Conservation (phyloP, 2,113 vertebrate genomes). For the Noctilio leporinus region DNA sequence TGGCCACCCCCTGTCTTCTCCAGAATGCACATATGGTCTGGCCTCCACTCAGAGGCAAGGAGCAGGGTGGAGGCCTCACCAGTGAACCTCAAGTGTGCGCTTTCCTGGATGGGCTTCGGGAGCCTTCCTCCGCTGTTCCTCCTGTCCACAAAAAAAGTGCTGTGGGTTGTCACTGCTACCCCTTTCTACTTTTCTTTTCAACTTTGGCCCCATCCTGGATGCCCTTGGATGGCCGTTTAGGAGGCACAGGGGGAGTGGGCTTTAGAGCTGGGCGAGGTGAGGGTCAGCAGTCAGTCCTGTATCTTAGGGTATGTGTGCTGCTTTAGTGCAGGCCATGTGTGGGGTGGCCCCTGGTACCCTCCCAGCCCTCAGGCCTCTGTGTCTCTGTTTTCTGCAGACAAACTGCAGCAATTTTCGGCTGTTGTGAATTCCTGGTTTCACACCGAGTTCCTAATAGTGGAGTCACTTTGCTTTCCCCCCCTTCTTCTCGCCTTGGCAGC, state of each 20-base stretch:
- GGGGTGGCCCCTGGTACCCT: background rate
- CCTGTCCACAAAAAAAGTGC: too few relatives aligned
- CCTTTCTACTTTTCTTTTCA: background rate
- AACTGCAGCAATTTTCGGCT: constrained; percentile 20
- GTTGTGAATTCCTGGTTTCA: constrained; percentile 42
- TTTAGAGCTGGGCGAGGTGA: too few relatives aligned
- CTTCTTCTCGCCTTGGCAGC: constrained; percentile 63
- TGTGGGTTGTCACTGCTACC: background rate
- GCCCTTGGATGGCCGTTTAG: background rate
- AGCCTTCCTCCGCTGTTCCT: background rate
- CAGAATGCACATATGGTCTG: background rate
- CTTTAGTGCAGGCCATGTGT: background rate
- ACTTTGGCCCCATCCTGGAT: background rate
- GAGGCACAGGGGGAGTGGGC: background rate
- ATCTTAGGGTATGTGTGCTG: background rate
- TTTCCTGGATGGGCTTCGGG: background rate
- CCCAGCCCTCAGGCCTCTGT: background rate
- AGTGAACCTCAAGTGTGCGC: fast-evolving
- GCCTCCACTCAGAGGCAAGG: background rate
- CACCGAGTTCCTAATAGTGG: constrained; percentile 53
- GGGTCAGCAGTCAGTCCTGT: fast-evolving
- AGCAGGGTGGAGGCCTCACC: too few relatives aligned
- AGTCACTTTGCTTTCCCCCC: constrained; percentile 29
- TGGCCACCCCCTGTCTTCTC: background rate
- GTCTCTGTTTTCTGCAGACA: constrained; percentile 36